Evolutionary conservation across 2,797 vertebrate genomes (phyloP).

Genomic region (Hipposideros larvatus): DNA sequence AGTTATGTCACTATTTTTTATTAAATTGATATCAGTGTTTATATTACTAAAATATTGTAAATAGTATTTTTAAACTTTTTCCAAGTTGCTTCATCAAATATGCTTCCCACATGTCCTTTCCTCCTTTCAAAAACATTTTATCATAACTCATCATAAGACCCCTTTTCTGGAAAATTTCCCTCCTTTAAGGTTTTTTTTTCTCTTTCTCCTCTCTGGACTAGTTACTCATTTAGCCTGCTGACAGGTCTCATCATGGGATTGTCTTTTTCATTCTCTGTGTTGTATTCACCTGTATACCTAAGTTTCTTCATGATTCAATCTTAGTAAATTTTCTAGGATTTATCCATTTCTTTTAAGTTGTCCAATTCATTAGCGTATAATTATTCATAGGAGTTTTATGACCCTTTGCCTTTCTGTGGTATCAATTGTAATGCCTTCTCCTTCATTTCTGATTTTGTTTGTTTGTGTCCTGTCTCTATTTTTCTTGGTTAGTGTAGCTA

Average conservation of each 20-base stretch:
- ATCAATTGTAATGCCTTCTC: too few species aligned
- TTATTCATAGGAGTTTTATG: too few species aligned
- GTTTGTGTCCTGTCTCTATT: background rate
- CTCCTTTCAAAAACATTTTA: background rate
- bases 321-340: too few species aligned
- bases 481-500: background rate
- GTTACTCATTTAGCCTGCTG: background rate
- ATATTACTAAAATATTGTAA: background rate
- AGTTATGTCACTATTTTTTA: background rate
- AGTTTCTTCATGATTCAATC: background rate
- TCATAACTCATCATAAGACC: background rate
- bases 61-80: constrained; percentile 19
- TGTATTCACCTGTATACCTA: background rate
- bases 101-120: background rate
- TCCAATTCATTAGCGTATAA: too few species aligned
- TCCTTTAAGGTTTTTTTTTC: background rate
- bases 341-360: too few species aligned
- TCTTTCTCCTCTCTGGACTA: background rate
- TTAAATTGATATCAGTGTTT: background rate
- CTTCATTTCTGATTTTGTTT: too few species aligned
- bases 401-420: too few species aligned
- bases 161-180: background rate
- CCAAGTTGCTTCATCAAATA: constrained; percentile 31
- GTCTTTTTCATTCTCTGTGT: background rate
- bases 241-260: background rate